phyloP scores from a whole-genome alignment of 2,797 vertebrate species.

The Liparis tanakae region DNA sequence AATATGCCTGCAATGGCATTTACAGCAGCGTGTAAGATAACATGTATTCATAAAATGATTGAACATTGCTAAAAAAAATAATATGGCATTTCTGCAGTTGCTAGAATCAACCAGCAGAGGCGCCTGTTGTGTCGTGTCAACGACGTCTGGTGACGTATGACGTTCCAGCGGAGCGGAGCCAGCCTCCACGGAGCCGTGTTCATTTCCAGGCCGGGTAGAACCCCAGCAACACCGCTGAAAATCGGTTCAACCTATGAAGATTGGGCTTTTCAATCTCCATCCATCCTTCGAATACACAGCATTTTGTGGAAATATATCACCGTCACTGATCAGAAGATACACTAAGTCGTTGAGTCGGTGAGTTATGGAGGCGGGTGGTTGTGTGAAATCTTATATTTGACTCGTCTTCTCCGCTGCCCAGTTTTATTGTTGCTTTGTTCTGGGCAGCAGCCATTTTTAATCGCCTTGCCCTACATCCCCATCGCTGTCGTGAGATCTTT shows the following conservation, averaged over 20 bases:
- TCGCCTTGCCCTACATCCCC: slow-evolving; percentile 81
- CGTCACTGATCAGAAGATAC: slow-evolving; percentile 60
- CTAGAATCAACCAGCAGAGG: slow-evolving; percentile 24
- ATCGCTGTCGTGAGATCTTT: slow-evolving; percentile 60
- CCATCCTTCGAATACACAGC: slow-evolving; percentile 78
- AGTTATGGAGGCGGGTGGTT: slow-evolving; percentile 58
- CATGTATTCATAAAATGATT: background rate
- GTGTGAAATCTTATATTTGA: slow-evolving; percentile 17
- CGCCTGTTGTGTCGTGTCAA: background rate
- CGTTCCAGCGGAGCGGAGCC: slow-evolving; percentile 49
- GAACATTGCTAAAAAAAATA: background rate
- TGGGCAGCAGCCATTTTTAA: slow-evolving; percentile 89
- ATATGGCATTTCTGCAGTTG: background rate
- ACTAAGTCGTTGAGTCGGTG: slow-evolving; percentile 74
- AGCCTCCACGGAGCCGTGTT: slow-evolving; percentile 54
- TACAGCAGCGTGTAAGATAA: background rate
- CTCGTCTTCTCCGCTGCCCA: slow-evolving; percentile 55
- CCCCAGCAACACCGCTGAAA: slow-evolving; percentile 73
- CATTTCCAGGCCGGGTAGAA: slow-evolving; percentile 83
- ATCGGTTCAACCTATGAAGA: slow-evolving; percentile 73
- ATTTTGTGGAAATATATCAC: slow-evolving; percentile 74
- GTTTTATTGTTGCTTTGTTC: slow-evolving; percentile 89
- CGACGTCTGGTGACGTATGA: slow-evolving; percentile 66
- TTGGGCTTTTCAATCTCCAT: slow-evolving; percentile 82
- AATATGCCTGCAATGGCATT: background rate